phyloP scores from a whole-genome alignment of 2,113 vertebrate genomes.

The Athene noctua region DNA sequence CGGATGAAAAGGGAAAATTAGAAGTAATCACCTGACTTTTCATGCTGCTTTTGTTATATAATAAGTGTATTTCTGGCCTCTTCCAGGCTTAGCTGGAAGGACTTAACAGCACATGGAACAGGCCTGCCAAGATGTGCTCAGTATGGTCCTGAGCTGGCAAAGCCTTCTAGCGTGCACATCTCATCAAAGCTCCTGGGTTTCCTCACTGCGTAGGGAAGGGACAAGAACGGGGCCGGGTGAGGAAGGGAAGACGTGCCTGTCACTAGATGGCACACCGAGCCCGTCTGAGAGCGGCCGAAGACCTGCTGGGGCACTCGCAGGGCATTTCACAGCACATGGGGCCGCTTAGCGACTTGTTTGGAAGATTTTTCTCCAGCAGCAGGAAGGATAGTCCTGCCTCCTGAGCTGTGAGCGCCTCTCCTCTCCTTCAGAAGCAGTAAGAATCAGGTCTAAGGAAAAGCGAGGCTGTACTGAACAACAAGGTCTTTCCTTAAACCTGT shows the following conservation, averaged over 20 bases:
- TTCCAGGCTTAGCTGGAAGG: not conserved
- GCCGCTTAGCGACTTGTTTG: not conserved
- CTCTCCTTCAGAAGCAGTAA: not conserved
- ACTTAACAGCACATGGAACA: not conserved
- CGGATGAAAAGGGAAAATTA: not conserved
- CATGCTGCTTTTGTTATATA: not conserved
- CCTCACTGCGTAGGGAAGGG: not conserved
- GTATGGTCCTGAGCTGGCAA: not conserved
- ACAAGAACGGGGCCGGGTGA: too few species aligned
- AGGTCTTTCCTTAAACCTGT: not conserved
- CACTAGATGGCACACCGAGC: slow-evolving; percentile 6
- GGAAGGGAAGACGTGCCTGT: not conserved
- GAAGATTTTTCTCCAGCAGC: not conserved
- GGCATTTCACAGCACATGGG: not conserved
- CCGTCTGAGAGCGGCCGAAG: not conserved
- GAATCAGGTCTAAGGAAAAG: not conserved
- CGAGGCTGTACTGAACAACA: not conserved
- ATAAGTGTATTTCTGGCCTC: not conserved
- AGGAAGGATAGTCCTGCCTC: not conserved
- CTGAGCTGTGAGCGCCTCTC: not conserved
- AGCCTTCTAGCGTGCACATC: not conserved
- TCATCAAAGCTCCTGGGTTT: not conserved
- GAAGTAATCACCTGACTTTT: not conserved
- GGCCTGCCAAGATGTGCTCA: not conserved
- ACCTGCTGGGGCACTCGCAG: too few species aligned